These are phyloP conservation scores for Trialeurodes vaporariorum DNA, from an alignment of 1,140 invertebrate genomes.

Conservation along the genomic window DNA sequence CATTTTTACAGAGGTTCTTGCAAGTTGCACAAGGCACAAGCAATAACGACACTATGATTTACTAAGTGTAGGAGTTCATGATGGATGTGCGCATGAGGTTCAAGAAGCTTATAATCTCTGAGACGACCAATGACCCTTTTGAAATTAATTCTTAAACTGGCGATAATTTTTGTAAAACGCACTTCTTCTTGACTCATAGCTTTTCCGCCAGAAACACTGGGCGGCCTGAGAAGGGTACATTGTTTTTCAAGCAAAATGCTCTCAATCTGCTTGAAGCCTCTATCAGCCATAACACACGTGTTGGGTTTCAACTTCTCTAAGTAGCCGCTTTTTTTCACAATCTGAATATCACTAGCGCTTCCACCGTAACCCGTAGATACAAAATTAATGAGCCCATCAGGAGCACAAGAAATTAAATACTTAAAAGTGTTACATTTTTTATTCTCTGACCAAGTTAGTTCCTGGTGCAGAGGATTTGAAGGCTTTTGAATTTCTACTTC, in stretches of 20 bases:
- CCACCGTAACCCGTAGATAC: slow-evolving; percentile 34
- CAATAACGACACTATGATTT: too few species aligned
- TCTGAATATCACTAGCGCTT: slow-evolving; percentile 29
- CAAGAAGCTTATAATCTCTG: too few species aligned
- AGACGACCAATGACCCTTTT: slow-evolving; percentile 32
- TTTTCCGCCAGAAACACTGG: too few species aligned
- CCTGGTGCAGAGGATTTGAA: slow-evolving; percentile 20
- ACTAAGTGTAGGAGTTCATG: too few species aligned
- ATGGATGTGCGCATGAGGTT: too few species aligned
- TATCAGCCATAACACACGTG: slow-evolving; percentile 31
- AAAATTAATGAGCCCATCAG: slow-evolving; percentile 34
- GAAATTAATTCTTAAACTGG: slow-evolving; percentile 34
- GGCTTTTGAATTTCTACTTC: slow-evolving; percentile 28
- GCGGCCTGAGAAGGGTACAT: slow-evolving; percentile 29
- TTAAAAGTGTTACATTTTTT: slow-evolving; percentile 31
- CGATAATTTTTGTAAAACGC: slow-evolving; percentile 30
- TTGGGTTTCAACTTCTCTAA: slow-evolving; percentile 23
- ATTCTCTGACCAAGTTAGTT: slow-evolving; percentile 25
- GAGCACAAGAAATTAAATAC: slow-evolving; percentile 33
- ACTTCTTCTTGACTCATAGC: slow-evolving; percentile 29
- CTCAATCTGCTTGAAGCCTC: slow-evolving; percentile 32
- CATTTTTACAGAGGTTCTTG: too few species aligned
- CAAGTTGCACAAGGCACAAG: too few species aligned
- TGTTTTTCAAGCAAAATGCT: slow-evolving; percentile 23
- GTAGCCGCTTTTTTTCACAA: slow-evolving; percentile 30